phyloP scores from a whole-genome alignment of 2,888 invertebrate genomes.

The Leistus spinibarbis region DNA sequence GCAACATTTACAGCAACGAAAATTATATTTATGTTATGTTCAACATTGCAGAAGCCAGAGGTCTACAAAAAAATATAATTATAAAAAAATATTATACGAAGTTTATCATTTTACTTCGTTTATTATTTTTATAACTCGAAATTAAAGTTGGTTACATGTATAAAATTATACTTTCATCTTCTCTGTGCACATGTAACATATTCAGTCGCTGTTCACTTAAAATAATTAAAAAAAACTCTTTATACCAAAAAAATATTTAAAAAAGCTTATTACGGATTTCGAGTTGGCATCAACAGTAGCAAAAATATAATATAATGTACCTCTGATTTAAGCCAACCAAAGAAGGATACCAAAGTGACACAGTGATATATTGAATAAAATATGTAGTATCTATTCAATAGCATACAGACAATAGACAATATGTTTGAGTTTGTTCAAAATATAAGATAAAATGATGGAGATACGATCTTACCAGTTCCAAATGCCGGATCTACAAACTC shows the following conservation, averaged over 20 bases:
- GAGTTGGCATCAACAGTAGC: too few species aligned
- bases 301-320: too few species aligned
- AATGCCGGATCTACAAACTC: conserved; percentile 94
- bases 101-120: background rate
- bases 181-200: too few species aligned
- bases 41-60: background rate
- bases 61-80: conserved; percentile 4
- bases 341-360: too few species aligned
- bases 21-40: background rate
- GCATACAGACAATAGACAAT: background rate
- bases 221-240: too few species aligned
- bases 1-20: background rate
- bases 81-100: background rate
- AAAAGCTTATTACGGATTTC: too few species aligned
- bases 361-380: too few species aligned
- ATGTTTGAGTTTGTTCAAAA: background rate
- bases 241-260: too few species aligned
- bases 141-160: background rate
- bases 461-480: conserved; percentile 81
- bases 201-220: too few species aligned
- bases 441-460: background rate
- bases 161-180: too few species aligned
- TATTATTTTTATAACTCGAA: background rate
- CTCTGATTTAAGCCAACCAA: too few species aligned
- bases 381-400: too few species aligned